These are phyloP conservation scores for Falcunculus frontatus DNA, from an alignment of 2,113 vertebrate genomes.

Conservation along the genomic window DNA sequence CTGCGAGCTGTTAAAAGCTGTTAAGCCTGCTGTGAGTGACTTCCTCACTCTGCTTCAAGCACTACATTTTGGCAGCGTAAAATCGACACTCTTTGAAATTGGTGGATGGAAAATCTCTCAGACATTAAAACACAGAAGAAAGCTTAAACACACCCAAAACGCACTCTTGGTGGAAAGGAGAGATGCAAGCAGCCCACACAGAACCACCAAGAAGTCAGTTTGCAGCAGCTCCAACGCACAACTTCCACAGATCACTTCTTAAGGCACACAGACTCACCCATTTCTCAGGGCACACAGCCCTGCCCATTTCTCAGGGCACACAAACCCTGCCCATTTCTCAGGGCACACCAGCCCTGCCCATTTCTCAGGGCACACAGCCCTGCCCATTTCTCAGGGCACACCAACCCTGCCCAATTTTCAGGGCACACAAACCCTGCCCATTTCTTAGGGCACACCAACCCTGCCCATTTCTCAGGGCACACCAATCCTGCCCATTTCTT, in stretches of 20 bases:
- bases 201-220: background rate
- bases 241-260: background rate
- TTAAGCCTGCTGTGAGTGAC: slow-evolving; percentile 27
- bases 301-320: background rate
- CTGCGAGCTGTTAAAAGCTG: slow-evolving; percentile 12
- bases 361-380: background rate
- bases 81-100: background rate
- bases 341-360: background rate
- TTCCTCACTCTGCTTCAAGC: background rate
- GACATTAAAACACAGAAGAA: background rate
- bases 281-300: background rate
- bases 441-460: too few species aligned
- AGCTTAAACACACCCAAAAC: background rate
- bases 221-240: background rate
- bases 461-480: background rate
- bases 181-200: background rate
- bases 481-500: background rate
- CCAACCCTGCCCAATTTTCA: background rate
- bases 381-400: background rate
- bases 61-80: background rate
- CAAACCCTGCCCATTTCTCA: background rate
- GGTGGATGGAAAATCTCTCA: slow-evolving; percentile 6
- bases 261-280: background rate
- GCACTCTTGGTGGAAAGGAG: background rate
- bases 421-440: background rate